Conservation (phyloP, 1,140 invertebrate species). For the Spodoptera litura region DNA sequence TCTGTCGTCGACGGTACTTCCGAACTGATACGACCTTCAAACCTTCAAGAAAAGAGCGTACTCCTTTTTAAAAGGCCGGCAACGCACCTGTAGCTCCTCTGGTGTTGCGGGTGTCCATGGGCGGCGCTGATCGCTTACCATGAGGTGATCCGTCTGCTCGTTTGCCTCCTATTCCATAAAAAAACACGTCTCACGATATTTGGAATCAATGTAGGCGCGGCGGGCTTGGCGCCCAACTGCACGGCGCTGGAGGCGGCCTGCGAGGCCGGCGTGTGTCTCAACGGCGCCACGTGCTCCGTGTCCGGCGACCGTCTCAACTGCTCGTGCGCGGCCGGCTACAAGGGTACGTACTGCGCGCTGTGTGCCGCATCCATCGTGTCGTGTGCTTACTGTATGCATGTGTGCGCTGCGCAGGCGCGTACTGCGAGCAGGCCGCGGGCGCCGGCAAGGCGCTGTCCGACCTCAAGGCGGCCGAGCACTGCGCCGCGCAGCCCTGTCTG, state of each 20-base stretch:
- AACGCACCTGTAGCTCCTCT: too few species aligned
- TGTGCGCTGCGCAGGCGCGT: conserved; percentile 83
- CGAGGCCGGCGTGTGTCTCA: conserved; percentile 82
- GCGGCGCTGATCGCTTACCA: too few species aligned
- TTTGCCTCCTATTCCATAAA: too few species aligned
- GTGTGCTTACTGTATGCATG: conserved; percentile 53
- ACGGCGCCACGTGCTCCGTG: conserved; percentile 87
- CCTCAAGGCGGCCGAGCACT: conserved; percentile 81
- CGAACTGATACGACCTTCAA: too few species aligned
- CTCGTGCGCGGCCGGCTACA: conserved; percentile 90
- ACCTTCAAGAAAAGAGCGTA: too few species aligned
- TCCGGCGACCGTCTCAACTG: conserved; percentile 89
- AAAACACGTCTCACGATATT: too few species aligned
- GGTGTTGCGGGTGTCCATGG: too few species aligned
- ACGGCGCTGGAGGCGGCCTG: conserved; percentile 88
- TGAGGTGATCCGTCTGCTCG: too few species aligned
- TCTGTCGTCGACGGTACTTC: too few species aligned
- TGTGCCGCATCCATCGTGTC: not conserved
- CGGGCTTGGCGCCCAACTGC: conserved; percentile 89
- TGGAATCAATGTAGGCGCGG: conserved; percentile 86
- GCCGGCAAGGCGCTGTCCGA: conserved; percentile 79
- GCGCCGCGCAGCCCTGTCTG: conserved; percentile 86
- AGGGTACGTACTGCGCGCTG: conserved; percentile 79
- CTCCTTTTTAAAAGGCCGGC: too few species aligned
- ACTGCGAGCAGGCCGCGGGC: conserved; percentile 86